A percentile compares a stretch with the other conserved stretches of the same genome.
phyloP scores from a whole-genome alignment of 1,140 invertebrate species.

The Holcopasites calliopsidis region DNA sequence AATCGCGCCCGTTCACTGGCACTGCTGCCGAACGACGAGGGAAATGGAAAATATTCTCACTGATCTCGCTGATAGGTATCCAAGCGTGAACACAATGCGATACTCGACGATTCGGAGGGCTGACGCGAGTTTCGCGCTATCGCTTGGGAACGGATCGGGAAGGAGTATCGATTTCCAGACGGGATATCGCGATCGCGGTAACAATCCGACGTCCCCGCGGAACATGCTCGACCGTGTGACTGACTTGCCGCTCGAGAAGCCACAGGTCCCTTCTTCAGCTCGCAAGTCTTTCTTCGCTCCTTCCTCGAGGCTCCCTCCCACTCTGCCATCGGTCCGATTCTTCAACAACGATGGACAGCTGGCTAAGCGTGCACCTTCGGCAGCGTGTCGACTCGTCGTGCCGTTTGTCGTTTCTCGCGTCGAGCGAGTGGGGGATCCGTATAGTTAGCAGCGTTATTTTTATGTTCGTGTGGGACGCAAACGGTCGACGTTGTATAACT shows the following conservation, averaged over 20 bases:
- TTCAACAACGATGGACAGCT: slow-evolving; percentile 37
- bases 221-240: slow-evolving; percentile 61
- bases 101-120: no score
- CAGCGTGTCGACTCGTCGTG: slow-evolving; percentile 51
- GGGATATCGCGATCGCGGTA: slow-evolving; percentile 21
- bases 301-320: slow-evolving; percentile 43
- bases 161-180: background rate
- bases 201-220: slow-evolving; percentile 43
- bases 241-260: slow-evolving; percentile 57
- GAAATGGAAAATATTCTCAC: no score
- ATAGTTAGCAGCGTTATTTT: no score
- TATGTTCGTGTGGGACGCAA: no score
- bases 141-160: background rate
- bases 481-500: background rate
- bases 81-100: no score
- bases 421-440: slow-evolving; percentile 39
- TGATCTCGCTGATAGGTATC: no score
- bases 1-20: background rate
- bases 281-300: slow-evolving; percentile 50
- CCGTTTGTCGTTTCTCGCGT: slow-evolving; percentile 42
- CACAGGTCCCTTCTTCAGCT: slow-evolving; percentile 51
- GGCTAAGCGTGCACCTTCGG: slow-evolving; percentile 52
- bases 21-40: no score
- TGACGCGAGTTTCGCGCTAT: no score
- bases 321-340: slow-evolving; percentile 42